These are phyloP conservation scores for Barnardius zonarius DNA, from an alignment of 2,113 vertebrate species.

Conservation along the genomic window DNA sequence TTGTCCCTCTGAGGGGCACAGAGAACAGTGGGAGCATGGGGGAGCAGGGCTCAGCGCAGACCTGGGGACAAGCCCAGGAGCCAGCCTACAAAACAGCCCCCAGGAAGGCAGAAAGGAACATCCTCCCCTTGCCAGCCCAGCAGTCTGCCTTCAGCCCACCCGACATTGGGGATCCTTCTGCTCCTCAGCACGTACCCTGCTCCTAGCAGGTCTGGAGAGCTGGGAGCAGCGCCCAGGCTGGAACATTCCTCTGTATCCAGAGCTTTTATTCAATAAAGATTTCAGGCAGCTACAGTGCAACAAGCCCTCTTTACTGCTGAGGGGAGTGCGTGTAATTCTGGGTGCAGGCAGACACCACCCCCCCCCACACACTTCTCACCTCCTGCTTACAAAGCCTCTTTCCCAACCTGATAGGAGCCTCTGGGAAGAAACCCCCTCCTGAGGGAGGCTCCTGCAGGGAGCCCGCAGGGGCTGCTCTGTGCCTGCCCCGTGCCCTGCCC, in stretches of 20 bases:
- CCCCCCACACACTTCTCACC: not conserved
- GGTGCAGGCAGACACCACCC: not conserved
- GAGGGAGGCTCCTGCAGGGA: not conserved
- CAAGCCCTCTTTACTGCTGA: not conserved
- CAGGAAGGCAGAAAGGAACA: not conserved
- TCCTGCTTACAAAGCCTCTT: not conserved
- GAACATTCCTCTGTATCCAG: slow-evolving; percentile 37
- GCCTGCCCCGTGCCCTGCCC: accelerated
- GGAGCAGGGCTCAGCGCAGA: not conserved
- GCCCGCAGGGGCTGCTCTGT: not conserved
- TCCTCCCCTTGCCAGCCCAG: not conserved
- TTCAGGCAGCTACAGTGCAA: slow-evolving; percentile 44
- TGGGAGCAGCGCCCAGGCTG: not conserved
- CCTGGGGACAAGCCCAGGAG: accelerated
- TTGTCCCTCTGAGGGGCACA: not conserved
- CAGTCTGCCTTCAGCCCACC: not conserved
- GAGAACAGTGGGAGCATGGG: accelerated
- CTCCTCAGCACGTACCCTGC: not conserved
- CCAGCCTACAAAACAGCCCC: not conserved
- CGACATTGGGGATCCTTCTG: accelerated
- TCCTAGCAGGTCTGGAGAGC: not conserved
- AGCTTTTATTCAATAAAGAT: slow-evolving; percentile 62
- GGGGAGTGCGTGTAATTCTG: not conserved
- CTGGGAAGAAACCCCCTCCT: not conserved
- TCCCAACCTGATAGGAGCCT: not conserved